Evolutionary conservation across 2,888 invertebrate species (phyloP).

Genomic region (Luperina nickerlii): DNA sequence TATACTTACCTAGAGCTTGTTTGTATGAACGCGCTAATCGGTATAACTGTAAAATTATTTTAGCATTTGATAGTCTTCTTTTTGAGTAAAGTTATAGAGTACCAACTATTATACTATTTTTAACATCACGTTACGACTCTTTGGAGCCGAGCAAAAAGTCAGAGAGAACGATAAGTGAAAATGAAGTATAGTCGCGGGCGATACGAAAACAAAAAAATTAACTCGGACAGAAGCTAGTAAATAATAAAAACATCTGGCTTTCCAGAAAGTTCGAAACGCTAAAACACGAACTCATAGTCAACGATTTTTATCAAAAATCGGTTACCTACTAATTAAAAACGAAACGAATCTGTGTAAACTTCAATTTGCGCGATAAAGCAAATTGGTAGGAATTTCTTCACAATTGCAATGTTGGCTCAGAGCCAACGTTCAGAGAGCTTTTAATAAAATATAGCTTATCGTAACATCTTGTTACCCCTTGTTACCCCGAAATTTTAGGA

Average conservation of each 20-base stretch:
- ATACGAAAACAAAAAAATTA: background rate
- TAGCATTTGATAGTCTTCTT: too few species aligned
- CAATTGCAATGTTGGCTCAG: conserved; percentile 31
- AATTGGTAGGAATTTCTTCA: conserved; percentile 9
- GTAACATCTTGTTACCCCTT: too few species aligned
- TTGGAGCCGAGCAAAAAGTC: background rate
- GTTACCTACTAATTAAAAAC: background rate
- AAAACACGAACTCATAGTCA: background rate
- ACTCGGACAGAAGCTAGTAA: background rate
- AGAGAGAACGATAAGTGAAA: background rate
- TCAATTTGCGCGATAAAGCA: conserved; percentile 22
- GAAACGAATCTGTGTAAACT: conserved; percentile 13
- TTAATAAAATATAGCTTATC: conserved; percentile 23
- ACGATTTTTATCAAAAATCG: background rate
- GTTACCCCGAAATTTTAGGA: too few species aligned
- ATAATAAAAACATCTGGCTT: background rate
- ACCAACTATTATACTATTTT: too few species aligned
- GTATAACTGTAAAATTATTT: too few species aligned
- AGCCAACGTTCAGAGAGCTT: conserved; percentile 26
- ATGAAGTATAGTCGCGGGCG: background rate
- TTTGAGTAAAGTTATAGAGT: background rate
- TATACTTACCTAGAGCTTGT: background rate
- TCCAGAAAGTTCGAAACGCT: background rate
- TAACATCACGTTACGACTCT: background rate
- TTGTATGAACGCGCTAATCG: too few species aligned